Conservation (phyloP, 1,140 invertebrate species). For the Bombus vancouverensis region DNA sequence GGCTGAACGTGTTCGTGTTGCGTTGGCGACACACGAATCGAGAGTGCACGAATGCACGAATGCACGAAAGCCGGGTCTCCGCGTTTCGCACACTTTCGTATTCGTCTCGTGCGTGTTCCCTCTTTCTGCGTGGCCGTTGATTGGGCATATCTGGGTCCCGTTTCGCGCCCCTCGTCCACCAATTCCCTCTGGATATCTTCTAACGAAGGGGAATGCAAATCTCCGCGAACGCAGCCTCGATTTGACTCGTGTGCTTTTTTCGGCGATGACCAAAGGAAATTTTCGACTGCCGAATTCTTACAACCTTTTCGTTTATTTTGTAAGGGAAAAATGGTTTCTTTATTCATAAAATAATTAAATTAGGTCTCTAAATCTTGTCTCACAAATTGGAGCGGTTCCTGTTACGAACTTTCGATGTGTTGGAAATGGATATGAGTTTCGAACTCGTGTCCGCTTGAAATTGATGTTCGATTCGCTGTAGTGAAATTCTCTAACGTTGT, state of each 20-base stretch:
- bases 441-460: too few relatives aligned
- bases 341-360: not conserved
- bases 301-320: not conserved
- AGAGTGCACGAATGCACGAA: not conserved
- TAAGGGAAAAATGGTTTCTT: not conserved
- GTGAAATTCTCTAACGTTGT: not conserved
- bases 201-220: conserved; percentile 56
- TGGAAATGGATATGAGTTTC: not conserved
- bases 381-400: not conserved
- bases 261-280: not conserved
- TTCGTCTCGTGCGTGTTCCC: conserved; percentile 21
- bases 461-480: not conserved
- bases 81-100: not conserved
- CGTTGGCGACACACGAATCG: conserved; percentile 32
- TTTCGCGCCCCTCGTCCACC: not conserved
- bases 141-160: conserved; percentile 47
- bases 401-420: not conserved
- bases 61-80: not conserved
- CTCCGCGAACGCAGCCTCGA: not conserved
- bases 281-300: not conserved
- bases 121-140: conserved; percentile 44
- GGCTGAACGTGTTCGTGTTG: conserved; percentile 32
- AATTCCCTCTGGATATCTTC: conserved; percentile 22
- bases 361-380: not conserved
- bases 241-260: not conserved